Evolutionary conservation across 1,140 invertebrate species (phyloP).

Genomic region (Alviniconcha marisindica): DNA sequence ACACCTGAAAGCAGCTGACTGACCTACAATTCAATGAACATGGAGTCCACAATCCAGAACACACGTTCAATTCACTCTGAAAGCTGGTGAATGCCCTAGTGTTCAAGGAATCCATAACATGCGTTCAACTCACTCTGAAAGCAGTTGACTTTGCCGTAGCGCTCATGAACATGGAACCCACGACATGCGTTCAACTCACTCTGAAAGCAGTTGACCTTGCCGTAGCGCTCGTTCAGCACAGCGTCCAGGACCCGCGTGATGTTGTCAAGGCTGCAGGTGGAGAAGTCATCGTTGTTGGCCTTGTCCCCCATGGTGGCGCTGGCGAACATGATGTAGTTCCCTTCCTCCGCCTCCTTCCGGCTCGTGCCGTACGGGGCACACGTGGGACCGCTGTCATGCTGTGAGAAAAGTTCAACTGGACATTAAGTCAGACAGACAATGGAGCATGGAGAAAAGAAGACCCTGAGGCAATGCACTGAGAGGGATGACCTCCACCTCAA

Average conservation of each 20-base stretch:
- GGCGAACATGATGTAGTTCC: slow-evolving; percentile 90
- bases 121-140: slow-evolving; percentile 82
- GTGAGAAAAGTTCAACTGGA: no score
- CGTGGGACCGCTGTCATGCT: slow-evolving; percentile 97
- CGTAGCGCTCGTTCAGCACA: slow-evolving; percentile 86
- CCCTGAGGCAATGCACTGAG: no score
- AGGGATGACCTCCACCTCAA: no score
- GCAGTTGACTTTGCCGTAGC: slow-evolving; percentile 96
- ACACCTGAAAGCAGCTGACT: slow-evolving; percentile 96
- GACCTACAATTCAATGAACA: slow-evolving; percentile 89
- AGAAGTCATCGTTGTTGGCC: slow-evolving; percentile 74
- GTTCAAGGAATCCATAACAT: no score
- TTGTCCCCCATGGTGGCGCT: slow-evolving; percentile 75
- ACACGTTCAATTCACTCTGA: no score
- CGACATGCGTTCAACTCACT: slow-evolving; percentile 79
- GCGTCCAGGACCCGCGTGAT: slow-evolving; percentile 83
- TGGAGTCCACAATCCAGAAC: no score
- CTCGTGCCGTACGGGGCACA: slow-evolving; percentile 80
- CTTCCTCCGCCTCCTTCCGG: slow-evolving; percentile 89
- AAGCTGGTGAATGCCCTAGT: no score
- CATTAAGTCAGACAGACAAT: no score
- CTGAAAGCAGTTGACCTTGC: slow-evolving; percentile 97
- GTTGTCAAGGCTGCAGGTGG: slow-evolving; percentile 87
- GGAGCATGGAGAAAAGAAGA: no score
- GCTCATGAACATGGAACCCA: slow-evolving; percentile 79